Evolutionary conservation across 1,140 invertebrate genomes (phyloP).

Genomic region (Planococcus citri): DNA sequence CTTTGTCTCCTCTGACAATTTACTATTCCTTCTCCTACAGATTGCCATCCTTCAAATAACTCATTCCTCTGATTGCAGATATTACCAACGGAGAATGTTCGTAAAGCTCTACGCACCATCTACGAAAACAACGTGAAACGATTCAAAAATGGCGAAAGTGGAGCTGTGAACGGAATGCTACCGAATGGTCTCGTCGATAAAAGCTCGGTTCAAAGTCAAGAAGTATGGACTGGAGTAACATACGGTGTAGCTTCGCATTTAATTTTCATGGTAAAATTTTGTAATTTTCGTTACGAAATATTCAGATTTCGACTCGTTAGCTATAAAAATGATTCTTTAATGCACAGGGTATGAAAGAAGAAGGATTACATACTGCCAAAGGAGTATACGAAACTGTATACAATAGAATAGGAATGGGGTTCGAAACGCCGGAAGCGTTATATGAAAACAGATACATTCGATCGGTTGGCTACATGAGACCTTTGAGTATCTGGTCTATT

Average conservation of each 20-base stretch:
- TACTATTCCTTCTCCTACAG: too few relatives aligned
- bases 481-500: conserved; percentile 80
- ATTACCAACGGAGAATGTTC: conserved; percentile 58
- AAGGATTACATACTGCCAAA: conserved; percentile 74
- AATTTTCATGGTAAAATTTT: conserved; percentile 62
- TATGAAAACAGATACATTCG: conserved; percentile 64
- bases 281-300: too few relatives aligned
- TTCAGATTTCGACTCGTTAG: too few relatives aligned
- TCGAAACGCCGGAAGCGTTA: conserved; percentile 82
- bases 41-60: too few relatives aligned
- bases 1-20: too few relatives aligned
- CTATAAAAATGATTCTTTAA: too few relatives aligned
- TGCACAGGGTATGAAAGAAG: conserved; percentile 60
- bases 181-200: conserved; percentile 57
- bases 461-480: conserved; percentile 82
- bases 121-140: conserved; percentile 72
- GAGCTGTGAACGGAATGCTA: conserved; percentile 82
- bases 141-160: conserved; percentile 64
- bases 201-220: conserved; percentile 71
- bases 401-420: conserved; percentile 66
- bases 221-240: conserved; percentile 82
- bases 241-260: conserved; percentile 73
- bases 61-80: too few relatives aligned
- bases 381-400: conserved; percentile 72
- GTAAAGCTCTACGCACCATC: conserved; percentile 54